Percentiles rank a stretch among this genome's conserved stretches.
Conservation (phyloP, 2,113 vertebrate genomes). For the Garra rufa region DNA sequence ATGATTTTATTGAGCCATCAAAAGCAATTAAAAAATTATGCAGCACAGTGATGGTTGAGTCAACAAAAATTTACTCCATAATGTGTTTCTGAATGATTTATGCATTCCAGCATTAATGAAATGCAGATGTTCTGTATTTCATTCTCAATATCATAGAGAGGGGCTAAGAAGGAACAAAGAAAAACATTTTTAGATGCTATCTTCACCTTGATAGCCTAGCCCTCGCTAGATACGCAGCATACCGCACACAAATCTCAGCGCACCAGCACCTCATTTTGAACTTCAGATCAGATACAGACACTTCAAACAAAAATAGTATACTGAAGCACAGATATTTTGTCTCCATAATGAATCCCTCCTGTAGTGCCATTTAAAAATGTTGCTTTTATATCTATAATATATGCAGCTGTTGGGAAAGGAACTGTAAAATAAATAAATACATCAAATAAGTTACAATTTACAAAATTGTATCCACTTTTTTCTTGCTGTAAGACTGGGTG, state of each 20-base stretch:
- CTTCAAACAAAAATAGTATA: constrained; percentile 39
- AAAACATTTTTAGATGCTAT: constrained; percentile 22
- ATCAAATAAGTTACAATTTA: neutral
- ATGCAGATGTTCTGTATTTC: neutral
- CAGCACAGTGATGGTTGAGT: neutral
- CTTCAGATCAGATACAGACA: constrained; percentile 36
- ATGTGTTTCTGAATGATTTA: neutral
- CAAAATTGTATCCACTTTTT: no score
- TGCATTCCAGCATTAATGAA: neutral
- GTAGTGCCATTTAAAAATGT: neutral
- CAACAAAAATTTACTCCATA: neutral
- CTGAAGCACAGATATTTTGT: constrained; percentile 22
- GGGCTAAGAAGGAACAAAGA: neutral
- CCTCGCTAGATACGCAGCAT: neutral
- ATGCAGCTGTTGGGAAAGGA: neutral
- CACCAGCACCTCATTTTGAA: constrained; percentile 29
- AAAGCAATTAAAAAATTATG: neutral
- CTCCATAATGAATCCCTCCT: constrained; percentile 11
- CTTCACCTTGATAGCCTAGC: neutral
- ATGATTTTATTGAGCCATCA: neutral
- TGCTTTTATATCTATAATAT: neutral
- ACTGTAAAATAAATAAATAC: neutral
- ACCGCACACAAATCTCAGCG: neutral
- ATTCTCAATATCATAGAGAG: neutral
- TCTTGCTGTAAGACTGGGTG: no score